Conservation (phyloP, 2,113 vertebrate species). For the Tor tambroides region DNA sequence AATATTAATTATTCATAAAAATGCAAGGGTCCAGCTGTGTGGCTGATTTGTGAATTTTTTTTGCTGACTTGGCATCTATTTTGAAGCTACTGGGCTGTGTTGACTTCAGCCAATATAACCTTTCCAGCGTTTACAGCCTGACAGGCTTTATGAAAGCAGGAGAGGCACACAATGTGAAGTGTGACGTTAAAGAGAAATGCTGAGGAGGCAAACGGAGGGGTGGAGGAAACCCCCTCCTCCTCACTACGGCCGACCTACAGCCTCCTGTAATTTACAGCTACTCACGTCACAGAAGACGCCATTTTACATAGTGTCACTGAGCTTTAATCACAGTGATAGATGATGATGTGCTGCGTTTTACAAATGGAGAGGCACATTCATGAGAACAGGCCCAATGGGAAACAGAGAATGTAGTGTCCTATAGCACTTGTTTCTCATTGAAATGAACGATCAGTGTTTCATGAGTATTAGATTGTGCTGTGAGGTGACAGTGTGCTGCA, state of each 20-base stretch:
- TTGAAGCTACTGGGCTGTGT: not conserved
- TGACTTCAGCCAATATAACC: conserved; percentile 13
- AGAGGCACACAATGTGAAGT: conserved; percentile 60
- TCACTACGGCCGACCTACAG: conserved; percentile 34
- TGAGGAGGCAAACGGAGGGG: conserved; percentile 62
- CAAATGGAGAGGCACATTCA: not conserved
- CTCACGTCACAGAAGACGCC: conserved; percentile 63
- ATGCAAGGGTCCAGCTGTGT: not conserved
- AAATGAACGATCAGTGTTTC: not conserved
- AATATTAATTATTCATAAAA: conserved; percentile 9
- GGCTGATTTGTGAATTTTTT: not conserved
- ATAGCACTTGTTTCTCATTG: not conserved
- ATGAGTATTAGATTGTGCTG: not conserved
- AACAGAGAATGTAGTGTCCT: not conserved
- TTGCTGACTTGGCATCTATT: not conserved
- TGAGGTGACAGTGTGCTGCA: not conserved
- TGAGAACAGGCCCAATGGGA: not conserved
- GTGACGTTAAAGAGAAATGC: conserved; percentile 61
- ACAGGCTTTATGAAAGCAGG: not conserved
- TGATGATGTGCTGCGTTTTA: not conserved
- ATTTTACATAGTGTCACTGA: conserved; percentile 65
- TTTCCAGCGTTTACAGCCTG: conserved; percentile 63
- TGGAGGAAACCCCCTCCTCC: conserved; percentile 12
- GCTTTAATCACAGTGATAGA: not conserved
- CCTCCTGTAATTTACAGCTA: conserved; percentile 64